phyloP scores from a whole-genome alignment of 1,140 invertebrate genomes.

The Procambarus virginalis region DNA sequence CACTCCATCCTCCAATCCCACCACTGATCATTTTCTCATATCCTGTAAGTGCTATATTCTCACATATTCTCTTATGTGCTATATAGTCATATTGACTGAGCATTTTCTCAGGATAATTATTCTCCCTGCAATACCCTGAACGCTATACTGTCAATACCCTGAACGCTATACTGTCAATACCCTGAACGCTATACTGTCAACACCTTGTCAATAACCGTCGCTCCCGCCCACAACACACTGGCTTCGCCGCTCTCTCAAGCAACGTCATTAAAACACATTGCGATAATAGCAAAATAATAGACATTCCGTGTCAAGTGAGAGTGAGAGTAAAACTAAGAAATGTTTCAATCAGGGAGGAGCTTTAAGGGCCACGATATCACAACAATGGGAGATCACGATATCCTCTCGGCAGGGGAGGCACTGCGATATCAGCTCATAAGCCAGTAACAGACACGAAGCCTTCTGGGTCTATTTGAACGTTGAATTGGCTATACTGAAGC shows the following conservation, averaged over 20 bases:
- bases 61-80: too few species aligned
- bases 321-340: neutral
- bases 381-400: neutral
- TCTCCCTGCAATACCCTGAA: too few species aligned
- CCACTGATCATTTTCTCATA: too few species aligned
- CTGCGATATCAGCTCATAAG: neutral
- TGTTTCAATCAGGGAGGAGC: constrained; percentile 7
- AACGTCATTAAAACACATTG: neutral
- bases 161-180: too few species aligned
- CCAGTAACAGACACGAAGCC: neutral
- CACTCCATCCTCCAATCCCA: too few species aligned
- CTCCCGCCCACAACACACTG: too few species aligned
- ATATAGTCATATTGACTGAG: too few species aligned
- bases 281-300: neutral
- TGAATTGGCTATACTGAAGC: neutral
- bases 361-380: neutral
- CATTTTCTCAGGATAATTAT: too few species aligned
- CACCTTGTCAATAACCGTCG: neutral
- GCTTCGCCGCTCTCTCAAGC: neutral
- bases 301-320: neutral
- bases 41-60: too few species aligned
- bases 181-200: neutral
- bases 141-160: too few species aligned
- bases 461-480: neutral
- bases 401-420: too few species aligned